These are phyloP conservation scores for Tachuris rubrigastra DNA, from an alignment of 2,113 vertebrate species.

Conservation along the genomic window DNA sequence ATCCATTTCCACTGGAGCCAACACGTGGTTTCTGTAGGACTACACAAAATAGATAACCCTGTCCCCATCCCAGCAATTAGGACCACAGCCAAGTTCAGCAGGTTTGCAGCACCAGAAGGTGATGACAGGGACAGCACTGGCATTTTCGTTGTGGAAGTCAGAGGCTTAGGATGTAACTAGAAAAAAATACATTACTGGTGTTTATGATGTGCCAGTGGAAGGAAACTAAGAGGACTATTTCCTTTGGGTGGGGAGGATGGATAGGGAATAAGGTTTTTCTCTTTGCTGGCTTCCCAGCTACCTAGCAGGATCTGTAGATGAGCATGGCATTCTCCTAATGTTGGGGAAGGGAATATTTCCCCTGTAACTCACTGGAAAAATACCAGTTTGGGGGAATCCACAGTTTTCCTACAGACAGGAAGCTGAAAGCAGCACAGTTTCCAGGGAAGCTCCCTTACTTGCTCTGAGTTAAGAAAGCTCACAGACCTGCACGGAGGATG, in stretches of 20 bases:
- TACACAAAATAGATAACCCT: rapidly evolving
- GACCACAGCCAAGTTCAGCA: not conserved
- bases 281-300: not conserved
- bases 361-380: not conserved
- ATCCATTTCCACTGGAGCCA: not conserved
- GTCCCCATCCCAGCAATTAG: not conserved
- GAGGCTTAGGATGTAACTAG: not conserved
- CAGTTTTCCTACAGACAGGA: not conserved
- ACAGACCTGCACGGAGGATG: not conserved
- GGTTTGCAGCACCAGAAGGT: not conserved
- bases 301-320: not conserved
- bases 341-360: not conserved
- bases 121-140: not conserved
- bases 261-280: not conserved
- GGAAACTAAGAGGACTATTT: not conserved
- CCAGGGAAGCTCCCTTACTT: not conserved
- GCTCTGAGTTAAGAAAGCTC: not conserved
- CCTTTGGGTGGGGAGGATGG: not conserved
- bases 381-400: not conserved
- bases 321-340: not conserved
- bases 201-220: not conserved
- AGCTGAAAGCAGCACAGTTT: not conserved
- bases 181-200: not conserved
- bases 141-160: rapidly evolving
- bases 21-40: not conserved